Conservation (phyloP, 2,888 invertebrate genomes). For the Spilosoma lubricipeda region DNA sequence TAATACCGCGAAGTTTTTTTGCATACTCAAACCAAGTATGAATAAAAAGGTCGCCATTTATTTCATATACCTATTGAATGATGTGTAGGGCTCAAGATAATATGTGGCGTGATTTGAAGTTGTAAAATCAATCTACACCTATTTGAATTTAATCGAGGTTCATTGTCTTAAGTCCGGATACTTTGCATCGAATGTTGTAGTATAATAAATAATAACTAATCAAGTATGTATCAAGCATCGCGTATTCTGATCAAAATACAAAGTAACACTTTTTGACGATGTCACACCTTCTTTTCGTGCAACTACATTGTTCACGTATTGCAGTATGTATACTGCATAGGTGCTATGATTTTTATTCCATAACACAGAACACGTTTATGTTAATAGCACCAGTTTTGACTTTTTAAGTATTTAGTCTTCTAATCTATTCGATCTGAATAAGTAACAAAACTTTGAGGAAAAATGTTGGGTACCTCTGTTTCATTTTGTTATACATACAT, state of each 20-base stretch:
- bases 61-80: conserved; percentile 19
- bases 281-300: conserved; percentile 15
- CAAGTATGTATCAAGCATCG: conserved; percentile 23
- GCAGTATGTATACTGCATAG: neutral
- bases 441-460: neutral
- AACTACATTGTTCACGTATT: neutral
- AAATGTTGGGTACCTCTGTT: neutral
- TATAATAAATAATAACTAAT: conserved; percentile 24
- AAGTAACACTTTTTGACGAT: conserved; percentile 26
- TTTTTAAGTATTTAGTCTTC: neutral
- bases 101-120: conserved; percentile 7
- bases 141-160: conserved; percentile 19
- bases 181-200: conserved; percentile 20
- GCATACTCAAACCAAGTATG: conserved; percentile 11
- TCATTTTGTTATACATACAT: neutral
- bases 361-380: neutral
- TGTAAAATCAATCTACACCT: conserved; percentile 10
- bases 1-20: conserved; percentile 30
- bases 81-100: neutral
- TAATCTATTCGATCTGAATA: conserved; percentile 12
- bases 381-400: neutral
- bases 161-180: conserved; percentile 11
- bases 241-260: conserved; percentile 22
- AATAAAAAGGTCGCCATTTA: conserved; percentile 18
- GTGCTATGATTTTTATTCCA: neutral